Evolutionary conservation across 1,140 invertebrate species (phyloP).

Genomic region (Pantala flavescens): DNA sequence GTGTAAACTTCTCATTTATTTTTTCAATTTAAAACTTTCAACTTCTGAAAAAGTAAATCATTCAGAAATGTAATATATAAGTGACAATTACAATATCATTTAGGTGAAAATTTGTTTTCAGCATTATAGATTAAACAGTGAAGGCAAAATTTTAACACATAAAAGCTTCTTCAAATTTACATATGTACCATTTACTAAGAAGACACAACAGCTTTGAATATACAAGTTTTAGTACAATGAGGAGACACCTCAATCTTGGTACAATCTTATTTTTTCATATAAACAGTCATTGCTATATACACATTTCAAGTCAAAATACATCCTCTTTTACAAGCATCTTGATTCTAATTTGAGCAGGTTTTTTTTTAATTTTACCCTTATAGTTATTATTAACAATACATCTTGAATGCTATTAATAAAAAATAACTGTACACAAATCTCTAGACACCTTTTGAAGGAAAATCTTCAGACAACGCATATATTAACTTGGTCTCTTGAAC

Average conservation of each 20-base stretch:
- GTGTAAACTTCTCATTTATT: too few species aligned
- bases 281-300: constrained; percentile 1
- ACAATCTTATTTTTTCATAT: constrained; percentile 5
- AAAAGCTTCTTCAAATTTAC: neutral
- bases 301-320: constrained; percentile 10
- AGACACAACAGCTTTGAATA: constrained; percentile 1
- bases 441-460: neutral
- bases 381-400: constrained; percentile 9
- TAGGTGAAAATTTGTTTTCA: too few species aligned
- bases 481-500: constrained; percentile 1
- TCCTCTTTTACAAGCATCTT: constrained; percentile 5
- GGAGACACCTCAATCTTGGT: constrained; percentile 4
- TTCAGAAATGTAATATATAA: too few species aligned
- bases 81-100: too few species aligned
- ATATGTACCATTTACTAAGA: constrained; percentile 9
- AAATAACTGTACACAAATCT: constrained; percentile 10
- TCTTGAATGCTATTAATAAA: constrained; percentile 5
- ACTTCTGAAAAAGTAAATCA: too few species aligned
- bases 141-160: too few species aligned
- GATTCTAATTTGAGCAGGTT: neutral
- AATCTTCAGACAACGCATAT: constrained; percentile 1
- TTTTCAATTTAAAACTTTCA: too few species aligned
- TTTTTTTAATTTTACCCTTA: constrained; percentile 8
- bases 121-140: too few species aligned
- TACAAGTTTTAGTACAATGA: constrained; percentile 3